Evolutionary conservation across 2,113 vertebrate species (phyloP).

Genomic region (Chloroceryle aenea): DNA sequence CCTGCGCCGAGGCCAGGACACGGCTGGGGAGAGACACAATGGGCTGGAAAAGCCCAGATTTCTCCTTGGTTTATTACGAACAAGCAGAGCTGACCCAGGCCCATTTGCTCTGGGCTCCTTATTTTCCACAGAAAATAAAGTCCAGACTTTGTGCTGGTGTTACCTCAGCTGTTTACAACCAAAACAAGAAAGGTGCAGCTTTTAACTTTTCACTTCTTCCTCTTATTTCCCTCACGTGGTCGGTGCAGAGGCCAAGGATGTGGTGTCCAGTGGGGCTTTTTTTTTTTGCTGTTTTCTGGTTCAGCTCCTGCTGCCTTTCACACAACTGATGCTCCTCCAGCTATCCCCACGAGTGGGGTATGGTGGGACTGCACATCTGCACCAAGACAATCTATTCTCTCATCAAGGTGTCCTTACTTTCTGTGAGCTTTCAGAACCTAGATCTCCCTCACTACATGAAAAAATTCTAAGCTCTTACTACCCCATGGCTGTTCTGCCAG

Average conservation of each 20-base stretch:
- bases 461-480: not conserved
- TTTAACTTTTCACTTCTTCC: not conserved
- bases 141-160: not conserved
- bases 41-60: not conserved
- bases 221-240: not conserved
- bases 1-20: not conserved
- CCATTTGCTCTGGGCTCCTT: not conserved
- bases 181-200: not conserved
- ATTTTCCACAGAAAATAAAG: not conserved
- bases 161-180: not conserved
- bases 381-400: not conserved
- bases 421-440: not conserved
- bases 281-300: not conserved
- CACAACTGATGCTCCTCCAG: not conserved
- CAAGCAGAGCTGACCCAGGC: not conserved
- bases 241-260: not conserved
- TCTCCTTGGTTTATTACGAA: not conserved
- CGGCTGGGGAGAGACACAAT: not conserved
- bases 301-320: not conserved
- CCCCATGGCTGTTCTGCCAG: not conserved
- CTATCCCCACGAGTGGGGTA: not conserved
- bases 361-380: not conserved
- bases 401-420: not conserved
- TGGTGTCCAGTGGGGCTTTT: rapidly evolving
- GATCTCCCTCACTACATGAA: not conserved